Base-by-base conservation (phyloP, 2,797 vertebrate species). In the Champsocephalus gunnari region DNA sequence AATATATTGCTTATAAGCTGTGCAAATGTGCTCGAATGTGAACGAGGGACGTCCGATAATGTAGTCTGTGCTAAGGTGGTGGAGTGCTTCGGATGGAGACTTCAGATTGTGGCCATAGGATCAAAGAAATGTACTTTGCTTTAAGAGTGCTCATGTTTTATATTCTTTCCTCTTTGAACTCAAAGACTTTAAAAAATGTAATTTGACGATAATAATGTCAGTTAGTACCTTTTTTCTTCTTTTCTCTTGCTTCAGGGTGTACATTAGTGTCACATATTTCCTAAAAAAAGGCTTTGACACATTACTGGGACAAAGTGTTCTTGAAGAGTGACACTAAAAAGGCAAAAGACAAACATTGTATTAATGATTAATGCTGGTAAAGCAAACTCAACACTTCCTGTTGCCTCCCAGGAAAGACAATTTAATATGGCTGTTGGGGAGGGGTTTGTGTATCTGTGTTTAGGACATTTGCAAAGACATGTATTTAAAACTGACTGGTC, bases 191-290 rank as follows among this genome's bases (percentile, higher is more conserved):
- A 66, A 41, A 50, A 75, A 28, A 12, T 12, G 3, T 34, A 12
- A 66, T 66, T 34, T 79, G 53, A 79, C 51, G 17, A 44, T 56
- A 73, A 64, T 43, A 80, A 60, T 44, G 32, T 38, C 66, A 73
- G 68, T 64, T 47, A 69, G 14, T 34, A 24, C 2, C 19, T 28
- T 50, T 43, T 49, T 43, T 49, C 11, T 47, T 44, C 3, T 41
- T 3, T 59, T 60, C n/a, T 48, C 19, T 51, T 38, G 51, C 45
- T 51, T 59, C 16, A 49, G 49, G 38, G 38, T 65, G 41, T 32
- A 55, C 17, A 66, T 59, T 28, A 41, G 32, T 11, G 8, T 32
- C 3, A 17, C 17, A 28, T 59, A 44, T 44, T 43, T 38, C 54
- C 12, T 54, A n/a, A 41, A 73, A 38, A 38, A 11, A 28, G 9